Conservation (phyloP, 2,888 invertebrate genomes). For the Hirudinaria manillensis region DNA sequence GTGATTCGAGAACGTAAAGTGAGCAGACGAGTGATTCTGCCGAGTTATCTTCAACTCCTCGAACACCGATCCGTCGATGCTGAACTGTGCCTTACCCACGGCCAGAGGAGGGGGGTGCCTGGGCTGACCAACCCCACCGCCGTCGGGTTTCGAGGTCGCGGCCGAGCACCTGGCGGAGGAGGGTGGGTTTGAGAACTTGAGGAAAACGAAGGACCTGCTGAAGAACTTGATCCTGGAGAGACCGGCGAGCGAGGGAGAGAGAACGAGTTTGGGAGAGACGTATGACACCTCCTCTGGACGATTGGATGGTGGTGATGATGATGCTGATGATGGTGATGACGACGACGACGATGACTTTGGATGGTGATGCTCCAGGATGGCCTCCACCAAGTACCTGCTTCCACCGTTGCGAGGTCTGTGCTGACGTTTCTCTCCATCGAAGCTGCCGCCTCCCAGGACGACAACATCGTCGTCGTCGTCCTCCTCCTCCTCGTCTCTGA, state of each 20-base stretch:
- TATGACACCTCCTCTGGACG: background rate
- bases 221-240: constrained; percentile 4
- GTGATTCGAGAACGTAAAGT: background rate
- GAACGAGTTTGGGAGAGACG: constrained; percentile 4
- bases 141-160: background rate
- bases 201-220: background rate
- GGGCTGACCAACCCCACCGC: background rate
- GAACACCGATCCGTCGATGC: constrained; percentile 11
- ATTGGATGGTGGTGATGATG: too few relatives aligned
- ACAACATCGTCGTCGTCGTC: background rate
- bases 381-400: background rate
- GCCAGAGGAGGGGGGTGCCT: background rate
- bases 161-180: constrained; percentile 6
- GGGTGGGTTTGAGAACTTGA: background rate
- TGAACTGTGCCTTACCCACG: constrained; percentile 7
- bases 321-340: too few relatives aligned
- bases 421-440: too few relatives aligned
- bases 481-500: background rate
- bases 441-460: too few relatives aligned
- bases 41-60: background rate
- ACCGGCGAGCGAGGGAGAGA: background rate
- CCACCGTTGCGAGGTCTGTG: background rate
- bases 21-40: constrained; percentile 14
- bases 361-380: background rate
- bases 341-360: background rate